Percentiles rank a stretch among this genome's conserved stretches.
Evolutionary conservation across 2,113 vertebrate species (phyloP).

Genomic region (Hemicordylus capensis): DNA sequence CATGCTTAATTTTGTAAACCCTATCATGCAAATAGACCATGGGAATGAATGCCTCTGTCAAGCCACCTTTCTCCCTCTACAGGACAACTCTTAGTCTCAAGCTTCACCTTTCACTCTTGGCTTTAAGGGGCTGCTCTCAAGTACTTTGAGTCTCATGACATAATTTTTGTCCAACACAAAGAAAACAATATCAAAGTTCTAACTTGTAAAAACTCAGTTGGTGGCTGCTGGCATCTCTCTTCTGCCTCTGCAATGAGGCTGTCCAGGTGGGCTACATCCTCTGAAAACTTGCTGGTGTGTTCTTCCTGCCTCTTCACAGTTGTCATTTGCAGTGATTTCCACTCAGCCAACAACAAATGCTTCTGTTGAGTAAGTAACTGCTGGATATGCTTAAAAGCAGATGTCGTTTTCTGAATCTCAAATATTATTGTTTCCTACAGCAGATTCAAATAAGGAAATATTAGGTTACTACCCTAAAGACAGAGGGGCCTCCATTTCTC

Average conservation of each 20-base stretch:
- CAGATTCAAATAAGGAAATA: neutral
- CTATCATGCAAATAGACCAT: neutral
- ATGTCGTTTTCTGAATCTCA: constrained; percentile 39
- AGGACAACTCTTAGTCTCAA: neutral
- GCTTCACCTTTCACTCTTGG: neutral
- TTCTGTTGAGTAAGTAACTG: neutral
- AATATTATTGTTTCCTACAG: constrained; percentile 7
- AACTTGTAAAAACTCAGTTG: constrained; percentile 48
- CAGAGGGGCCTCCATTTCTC: neutral
- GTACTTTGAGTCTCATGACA: neutral
- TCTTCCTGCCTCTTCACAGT: constrained; percentile 33
- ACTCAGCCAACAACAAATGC: constrained; percentile 27
- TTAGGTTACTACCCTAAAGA: neutral
- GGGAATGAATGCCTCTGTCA: neutral
- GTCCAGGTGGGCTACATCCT: constrained; percentile 44
- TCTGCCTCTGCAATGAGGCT: constrained; percentile 52
- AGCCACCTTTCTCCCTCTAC: neutral
- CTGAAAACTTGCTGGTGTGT: constrained; percentile 11
- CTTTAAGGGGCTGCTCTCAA: neutral
- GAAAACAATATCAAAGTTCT: neutral
- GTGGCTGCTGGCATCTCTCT: constrained; percentile 41
- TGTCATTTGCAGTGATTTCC: constrained; percentile 49
- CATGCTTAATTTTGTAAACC: neutral
- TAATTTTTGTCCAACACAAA: neutral
- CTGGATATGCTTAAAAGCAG: constrained; percentile 45